Conservation (phyloP, 1,140 invertebrate genomes). For the Globodera ellingtonae region DNA sequence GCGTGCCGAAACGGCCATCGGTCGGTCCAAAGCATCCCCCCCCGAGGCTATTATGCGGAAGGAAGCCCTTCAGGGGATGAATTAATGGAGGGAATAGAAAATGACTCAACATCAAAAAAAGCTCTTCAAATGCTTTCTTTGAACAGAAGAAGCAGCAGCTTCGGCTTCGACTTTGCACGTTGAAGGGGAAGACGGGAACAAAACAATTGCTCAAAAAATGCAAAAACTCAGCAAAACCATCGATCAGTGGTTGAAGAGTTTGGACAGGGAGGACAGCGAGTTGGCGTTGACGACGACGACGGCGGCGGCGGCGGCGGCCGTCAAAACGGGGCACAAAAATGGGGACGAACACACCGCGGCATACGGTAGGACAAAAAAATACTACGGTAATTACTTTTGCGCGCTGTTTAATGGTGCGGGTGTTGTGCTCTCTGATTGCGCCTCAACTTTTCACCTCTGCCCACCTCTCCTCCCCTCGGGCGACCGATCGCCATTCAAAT, state of each 20-base stretch:
- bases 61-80: too few species aligned
- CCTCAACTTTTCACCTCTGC: too few species aligned
- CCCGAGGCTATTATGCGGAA: too few species aligned
- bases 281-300: background rate
- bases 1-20: background rate
- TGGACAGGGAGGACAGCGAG: conserved; percentile 46
- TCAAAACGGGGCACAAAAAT: conserved; percentile 10
- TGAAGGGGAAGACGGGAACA: conserved; percentile 5
- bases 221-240: conserved; percentile 45
- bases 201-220: conserved; percentile 37
- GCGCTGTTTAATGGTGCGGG: background rate
- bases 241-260: conserved; percentile 46
- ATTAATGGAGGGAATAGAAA: too few species aligned
- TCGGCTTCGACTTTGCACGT: background rate
- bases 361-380: conserved; percentile 5
- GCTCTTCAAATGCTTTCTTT: background rate
- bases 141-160: background rate
- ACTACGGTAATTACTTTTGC: background rate
- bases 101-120: too few species aligned
- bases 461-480: too few species aligned
- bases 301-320: background rate
- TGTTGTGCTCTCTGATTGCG: too few species aligned
- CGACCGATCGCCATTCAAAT: too few species aligned
- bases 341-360: background rate
- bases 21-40: too few species aligned